A percentile compares a stretch with the other conserved stretches of the same genome.
phyloP scores from a whole-genome alignment of 1,140 invertebrate species.

The Galendromus occidentalis region DNA sequence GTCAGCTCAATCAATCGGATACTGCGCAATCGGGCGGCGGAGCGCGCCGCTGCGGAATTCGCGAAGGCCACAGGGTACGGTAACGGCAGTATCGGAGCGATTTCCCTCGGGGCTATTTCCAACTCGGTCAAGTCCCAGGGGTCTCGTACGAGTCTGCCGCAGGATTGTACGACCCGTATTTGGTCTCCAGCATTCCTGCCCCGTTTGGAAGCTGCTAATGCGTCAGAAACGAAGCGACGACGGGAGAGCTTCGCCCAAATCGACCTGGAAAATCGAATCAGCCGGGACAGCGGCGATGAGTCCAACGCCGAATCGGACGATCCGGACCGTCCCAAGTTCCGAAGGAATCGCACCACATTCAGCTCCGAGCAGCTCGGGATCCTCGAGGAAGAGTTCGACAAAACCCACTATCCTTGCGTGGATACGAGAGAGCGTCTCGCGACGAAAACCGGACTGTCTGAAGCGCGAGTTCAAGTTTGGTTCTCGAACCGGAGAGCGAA shows the following conservation, averaged over 20 bases:
- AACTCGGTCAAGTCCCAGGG: background rate
- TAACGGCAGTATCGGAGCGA: background rate
- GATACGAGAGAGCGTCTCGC: conserved; percentile 74
- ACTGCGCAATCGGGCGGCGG: conserved; percentile 61
- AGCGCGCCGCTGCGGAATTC: conserved; percentile 78
- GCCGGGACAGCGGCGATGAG: background rate
- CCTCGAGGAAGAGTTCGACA: conserved; percentile 83
- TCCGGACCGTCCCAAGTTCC: conserved; percentile 35
- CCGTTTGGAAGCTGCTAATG: background rate
- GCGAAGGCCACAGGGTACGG: conserved; percentile 71
- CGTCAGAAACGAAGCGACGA: background rate
- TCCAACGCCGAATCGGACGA: conserved; percentile 12
- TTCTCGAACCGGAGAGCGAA: conserved; percentile 96
- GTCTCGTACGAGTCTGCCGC: too few relatives aligned
- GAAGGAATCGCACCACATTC: conserved; percentile 79
- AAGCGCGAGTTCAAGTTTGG: conserved; percentile 93
- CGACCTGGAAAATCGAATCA: background rate
- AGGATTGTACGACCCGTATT: background rate
- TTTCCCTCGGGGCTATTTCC: background rate
- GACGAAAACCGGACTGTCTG: conserved; percentile 72
- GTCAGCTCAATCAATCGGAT: conserved; percentile 84
- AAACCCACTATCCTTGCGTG: conserved; percentile 87
- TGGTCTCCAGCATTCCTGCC: background rate
- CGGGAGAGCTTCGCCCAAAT: background rate
- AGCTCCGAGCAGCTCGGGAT: conserved; percentile 79